phyloP scores from a whole-genome alignment of 1,140 invertebrate genomes.

The Neodiprion fabricii region DNA sequence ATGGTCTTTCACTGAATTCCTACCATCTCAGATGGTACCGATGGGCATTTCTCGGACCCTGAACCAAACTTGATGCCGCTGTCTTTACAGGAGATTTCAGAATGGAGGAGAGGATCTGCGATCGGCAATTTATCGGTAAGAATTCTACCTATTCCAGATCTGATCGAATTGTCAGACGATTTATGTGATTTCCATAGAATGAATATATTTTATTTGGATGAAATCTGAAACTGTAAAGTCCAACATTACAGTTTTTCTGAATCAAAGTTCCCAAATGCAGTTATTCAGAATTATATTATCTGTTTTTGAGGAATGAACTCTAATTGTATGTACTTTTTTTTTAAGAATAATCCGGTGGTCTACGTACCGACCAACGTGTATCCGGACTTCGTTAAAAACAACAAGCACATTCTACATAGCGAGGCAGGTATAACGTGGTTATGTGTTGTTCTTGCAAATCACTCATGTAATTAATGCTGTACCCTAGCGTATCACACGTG shows the following conservation, averaged over 20 bases:
- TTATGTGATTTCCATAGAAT: too few species aligned
- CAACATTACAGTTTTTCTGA: too few species aligned
- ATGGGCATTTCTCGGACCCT: conserved; percentile 29
- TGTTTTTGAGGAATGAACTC: neutral
- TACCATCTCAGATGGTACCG: conserved; percentile 3
- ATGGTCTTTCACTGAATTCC: neutral
- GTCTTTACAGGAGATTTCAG: conserved; percentile 26
- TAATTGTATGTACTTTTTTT: neutral
- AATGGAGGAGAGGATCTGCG: conserved; percentile 36
- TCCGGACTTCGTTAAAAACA: conserved; percentile 35
- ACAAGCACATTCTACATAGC: conserved; percentile 37
- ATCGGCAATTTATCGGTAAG: conserved; percentile 26
- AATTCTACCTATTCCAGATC: neutral
- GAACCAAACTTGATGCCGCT: conserved; percentile 29
- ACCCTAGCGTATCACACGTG: neutral
- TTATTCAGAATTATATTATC: neutral
- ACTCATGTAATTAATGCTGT: neutral
- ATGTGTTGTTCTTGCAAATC: neutral
- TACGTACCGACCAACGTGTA: neutral
- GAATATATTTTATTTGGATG: too few species aligned
- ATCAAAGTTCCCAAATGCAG: too few species aligned
- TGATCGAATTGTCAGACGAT: neutral
- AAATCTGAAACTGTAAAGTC: too few species aligned
- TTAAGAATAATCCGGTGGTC: conserved; percentile 17
- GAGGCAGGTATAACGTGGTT: conserved; percentile 29